Evolutionary conservation across 30 jellyfish, hydroid and myxozoan genomes (phyloP), one percentile per base, ranked within the genome.

Genomic region (Pelagia noctiluca): DNA sequence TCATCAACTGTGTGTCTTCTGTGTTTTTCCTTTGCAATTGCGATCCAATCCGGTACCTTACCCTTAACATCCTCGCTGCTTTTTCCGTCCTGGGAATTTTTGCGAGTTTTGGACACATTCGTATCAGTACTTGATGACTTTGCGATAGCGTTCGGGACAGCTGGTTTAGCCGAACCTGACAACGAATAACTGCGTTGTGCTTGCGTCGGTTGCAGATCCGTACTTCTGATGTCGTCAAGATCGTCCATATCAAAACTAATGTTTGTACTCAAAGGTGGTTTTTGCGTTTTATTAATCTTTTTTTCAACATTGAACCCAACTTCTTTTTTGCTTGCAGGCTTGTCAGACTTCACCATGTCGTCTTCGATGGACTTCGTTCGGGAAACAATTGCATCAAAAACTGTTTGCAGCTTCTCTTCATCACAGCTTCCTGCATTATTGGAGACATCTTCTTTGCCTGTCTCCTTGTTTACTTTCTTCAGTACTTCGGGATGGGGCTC

Each of bases 1-100:
- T 82, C 92, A 8, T 49, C 78, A 18, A 70, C 19, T 4, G 86
- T 30, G 38, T 69, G 36, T 16, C 84, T 54, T 50, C 32, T 75
- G 38, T 82, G 96, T 77, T 87, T 87, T 24, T 61, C 86, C 32
- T 76, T 87, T 0, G 96, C 96, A 23, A 87, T 87, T 24, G 79
- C 84, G 10, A 87, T 35, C 96, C 96, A 87, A 21, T 87, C 88
- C 28, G 96, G 96, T 23, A 57, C 70, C 25, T 87, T 67, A 21
- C 61, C 48, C 35, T 61, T 62, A 21, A 1, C 53, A 11, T 64
- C 77, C 19, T 32, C 73, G 1, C 2, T 38, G 16, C 46, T 33
- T 19, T 65, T 54, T 8, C 52, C 78, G 12, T 50, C 78, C 1
- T 67, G n/a, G 5, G 33, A 28, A 5, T 8, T 42, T 42, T 42